A percentile compares a stretch with the other conserved stretches of the same genome.
Evolutionary conservation across 2,888 invertebrate genomes (phyloP).

Genomic region (Plebejus anna): DNA sequence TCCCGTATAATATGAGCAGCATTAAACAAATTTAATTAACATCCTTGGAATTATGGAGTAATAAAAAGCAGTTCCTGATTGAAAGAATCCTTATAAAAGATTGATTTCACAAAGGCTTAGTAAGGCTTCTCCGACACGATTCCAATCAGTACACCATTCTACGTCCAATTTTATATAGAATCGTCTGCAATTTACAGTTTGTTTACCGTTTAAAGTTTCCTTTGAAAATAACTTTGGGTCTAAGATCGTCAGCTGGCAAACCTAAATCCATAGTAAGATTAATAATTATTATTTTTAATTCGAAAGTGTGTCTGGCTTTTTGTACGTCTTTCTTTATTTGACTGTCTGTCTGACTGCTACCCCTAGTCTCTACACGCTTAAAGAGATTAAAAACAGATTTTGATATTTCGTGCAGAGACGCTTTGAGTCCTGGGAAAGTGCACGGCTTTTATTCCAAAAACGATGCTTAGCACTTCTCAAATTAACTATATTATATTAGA

Average conservation of each 20-base stretch:
- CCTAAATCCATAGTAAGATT: neutral
- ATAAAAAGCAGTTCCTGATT: conserved; percentile 44
- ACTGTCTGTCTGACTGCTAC: too few species aligned
- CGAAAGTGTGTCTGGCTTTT: too few species aligned
- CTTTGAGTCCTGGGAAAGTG: neutral
- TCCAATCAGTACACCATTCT: conserved; percentile 34
- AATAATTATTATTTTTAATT: too few species aligned
- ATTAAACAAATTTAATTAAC: conserved; percentile 27
- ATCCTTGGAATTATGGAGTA: conserved; percentile 34
- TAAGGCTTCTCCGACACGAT: conserved; percentile 51
- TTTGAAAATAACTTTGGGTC: neutral
- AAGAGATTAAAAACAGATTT: too few species aligned
- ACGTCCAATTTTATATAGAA: conserved; percentile 32
- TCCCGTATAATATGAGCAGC: neutral
- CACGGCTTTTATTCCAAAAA: too few species aligned
- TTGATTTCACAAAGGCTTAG: conserved; percentile 48
- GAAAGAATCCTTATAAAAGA: conserved; percentile 57
- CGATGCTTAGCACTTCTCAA: too few species aligned
- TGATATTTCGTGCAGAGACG: too few species aligned
- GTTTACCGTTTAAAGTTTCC: neutral
- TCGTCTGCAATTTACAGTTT: conserved; percentile 13
- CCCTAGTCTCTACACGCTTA: too few species aligned
- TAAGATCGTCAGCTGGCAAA: neutral
- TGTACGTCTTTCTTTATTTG: neutral
- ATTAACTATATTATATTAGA: too few species aligned